Conservation (phyloP, 2,113 vertebrate genomes). For the Pygoscelis adeliae region DNA sequence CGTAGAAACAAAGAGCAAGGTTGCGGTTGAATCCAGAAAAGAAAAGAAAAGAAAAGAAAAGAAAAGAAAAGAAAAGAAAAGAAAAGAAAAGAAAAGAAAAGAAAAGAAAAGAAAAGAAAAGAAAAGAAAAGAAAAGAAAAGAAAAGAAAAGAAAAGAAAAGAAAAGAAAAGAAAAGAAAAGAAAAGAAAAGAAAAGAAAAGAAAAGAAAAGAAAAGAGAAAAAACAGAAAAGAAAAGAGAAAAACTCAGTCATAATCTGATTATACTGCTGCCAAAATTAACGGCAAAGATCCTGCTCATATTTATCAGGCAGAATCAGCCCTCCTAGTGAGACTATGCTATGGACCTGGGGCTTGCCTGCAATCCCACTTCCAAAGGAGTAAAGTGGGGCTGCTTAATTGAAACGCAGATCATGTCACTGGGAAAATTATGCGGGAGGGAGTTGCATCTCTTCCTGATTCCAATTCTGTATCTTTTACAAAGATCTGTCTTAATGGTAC, state of each 20-base stretch:
- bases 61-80: too few relatives aligned
- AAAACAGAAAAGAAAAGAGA: neutral
- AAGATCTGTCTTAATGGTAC: neutral
- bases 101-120: fast-evolving
- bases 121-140: fast-evolving
- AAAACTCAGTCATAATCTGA: neutral
- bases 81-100: too few relatives aligned
- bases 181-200: too few relatives aligned
- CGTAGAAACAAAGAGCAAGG: neutral
- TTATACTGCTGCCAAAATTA: neutral
- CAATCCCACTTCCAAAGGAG: neutral
- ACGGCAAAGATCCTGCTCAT: neutral
- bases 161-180: too few relatives aligned
- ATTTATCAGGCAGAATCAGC: neutral
- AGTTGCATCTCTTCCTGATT: neutral
- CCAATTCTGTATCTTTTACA: neutral
- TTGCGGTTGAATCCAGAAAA: fast-evolving
- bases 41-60: too few relatives aligned
- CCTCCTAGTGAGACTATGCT: neutral
- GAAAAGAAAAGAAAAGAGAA: neutral
- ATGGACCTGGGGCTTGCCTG: neutral
- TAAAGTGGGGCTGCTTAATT: neutral
- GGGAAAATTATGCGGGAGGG: neutral
- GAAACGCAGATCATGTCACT: neutral
- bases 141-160: too few relatives aligned